Conservation (phyloP, 2,113 vertebrate species). For the Ochotona curzoniae region DNA sequence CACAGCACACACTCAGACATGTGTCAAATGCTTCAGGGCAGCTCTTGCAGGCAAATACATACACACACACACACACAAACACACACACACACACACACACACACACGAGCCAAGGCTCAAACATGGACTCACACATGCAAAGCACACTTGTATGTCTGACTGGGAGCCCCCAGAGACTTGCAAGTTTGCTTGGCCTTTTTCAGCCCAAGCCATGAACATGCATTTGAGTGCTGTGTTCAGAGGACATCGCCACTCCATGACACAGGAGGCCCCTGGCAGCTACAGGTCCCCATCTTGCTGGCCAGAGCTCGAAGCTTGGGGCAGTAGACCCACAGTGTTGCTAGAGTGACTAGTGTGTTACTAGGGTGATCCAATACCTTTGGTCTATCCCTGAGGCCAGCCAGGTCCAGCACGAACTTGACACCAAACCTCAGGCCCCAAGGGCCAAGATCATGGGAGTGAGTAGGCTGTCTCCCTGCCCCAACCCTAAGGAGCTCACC, state of each 20-base stretch:
- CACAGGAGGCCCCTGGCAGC: neutral
- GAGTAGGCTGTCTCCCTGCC: neutral
- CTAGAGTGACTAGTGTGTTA: neutral
- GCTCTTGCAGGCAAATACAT: neutral
- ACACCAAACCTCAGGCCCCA: neutral
- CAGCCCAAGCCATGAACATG: neutral
- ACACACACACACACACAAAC: neutral
- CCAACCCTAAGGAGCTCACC: neutral
- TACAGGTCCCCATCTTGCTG: neutral
- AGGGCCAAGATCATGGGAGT: neutral
- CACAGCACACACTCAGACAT: neutral
- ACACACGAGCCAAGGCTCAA: neutral
- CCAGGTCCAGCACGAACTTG: neutral
- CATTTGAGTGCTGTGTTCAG: neutral
- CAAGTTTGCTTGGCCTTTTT: neutral
- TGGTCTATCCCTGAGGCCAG: neutral
- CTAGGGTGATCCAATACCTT: neutral
- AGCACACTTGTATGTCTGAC: neutral
- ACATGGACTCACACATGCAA: neutral
- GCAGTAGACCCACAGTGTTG: neutral
- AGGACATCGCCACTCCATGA: neutral
- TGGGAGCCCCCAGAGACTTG: neutral
- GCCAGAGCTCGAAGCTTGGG: neutral
- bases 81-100: accelerated
- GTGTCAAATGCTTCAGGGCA: neutral